phyloP scores from a whole-genome alignment of 2,113 vertebrate genomes.

The Leucosticte australis region DNA sequence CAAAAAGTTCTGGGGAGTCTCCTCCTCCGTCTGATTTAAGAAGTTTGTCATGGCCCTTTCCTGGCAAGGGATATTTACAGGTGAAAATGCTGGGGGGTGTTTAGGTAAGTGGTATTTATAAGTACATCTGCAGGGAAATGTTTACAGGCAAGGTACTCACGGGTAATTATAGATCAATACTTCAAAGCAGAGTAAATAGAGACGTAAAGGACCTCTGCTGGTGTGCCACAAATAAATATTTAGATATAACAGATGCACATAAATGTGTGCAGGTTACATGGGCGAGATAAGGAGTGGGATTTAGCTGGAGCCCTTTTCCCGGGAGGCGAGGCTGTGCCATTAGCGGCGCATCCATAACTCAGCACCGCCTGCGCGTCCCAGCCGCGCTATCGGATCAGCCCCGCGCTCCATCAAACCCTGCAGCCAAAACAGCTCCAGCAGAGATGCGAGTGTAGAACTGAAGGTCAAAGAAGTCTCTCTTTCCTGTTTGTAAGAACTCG shows the following conservation, averaged over 20 bases:
- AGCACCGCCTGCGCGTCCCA: background rate
- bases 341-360: constrained; percentile 1
- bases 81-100: constrained; percentile 15
- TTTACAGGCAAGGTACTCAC: constrained; percentile 39
- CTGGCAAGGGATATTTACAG: constrained; percentile 42
- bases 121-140: constrained; percentile 49
- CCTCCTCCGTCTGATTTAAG: background rate
- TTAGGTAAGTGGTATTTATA: constrained; percentile 62
- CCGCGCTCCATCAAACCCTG: background rate
- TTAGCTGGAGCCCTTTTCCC: background rate
- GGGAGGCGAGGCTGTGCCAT: background rate
- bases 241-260: background rate
- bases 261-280: background rate
- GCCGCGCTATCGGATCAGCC: background rate
- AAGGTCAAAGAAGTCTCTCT: background rate
- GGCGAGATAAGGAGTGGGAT: background rate
- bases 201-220: constrained; percentile 41
- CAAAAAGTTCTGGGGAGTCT: background rate
- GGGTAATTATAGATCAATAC: constrained; percentile 60
- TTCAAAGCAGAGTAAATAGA: constrained; percentile 54
- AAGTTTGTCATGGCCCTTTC: constrained; percentile 1
- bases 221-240: constrained; percentile 51
- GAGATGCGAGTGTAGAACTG: accelerated
- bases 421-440: background rate
- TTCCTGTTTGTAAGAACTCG: too few species aligned